These are phyloP conservation scores for Caenorhabditis wallacei DNA, from an alignment of 2,888 invertebrate species.

Conservation along the genomic window DNA sequence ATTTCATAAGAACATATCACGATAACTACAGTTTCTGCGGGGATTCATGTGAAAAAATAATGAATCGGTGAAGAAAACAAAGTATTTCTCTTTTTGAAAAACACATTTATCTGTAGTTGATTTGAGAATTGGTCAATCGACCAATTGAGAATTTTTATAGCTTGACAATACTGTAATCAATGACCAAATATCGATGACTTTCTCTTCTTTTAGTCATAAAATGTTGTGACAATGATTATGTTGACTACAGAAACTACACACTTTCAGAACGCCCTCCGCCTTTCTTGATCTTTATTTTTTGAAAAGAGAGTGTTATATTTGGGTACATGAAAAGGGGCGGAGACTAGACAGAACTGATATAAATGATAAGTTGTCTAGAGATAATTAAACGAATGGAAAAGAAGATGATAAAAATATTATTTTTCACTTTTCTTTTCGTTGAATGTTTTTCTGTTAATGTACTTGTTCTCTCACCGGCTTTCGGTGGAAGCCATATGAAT, in stretches of 20 bases:
- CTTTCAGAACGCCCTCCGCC: conserved; percentile 17
- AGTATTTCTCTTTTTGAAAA: background rate
- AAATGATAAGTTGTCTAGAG: background rate
- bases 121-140: background rate
- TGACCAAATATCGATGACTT: background rate
- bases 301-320: background rate
- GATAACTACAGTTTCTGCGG: conserved; percentile 24
- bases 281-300: conserved; percentile 34
- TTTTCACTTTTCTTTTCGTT: background rate
- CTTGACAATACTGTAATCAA: conserved; percentile 14
- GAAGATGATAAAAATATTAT: too few relatives aligned
- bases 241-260: conserved; percentile 33
- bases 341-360: conserved; percentile 10
- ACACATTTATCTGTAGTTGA: background rate
- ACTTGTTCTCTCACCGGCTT: conserved; percentile 55
- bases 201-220: conserved; percentile 12
- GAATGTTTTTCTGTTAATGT: conserved; percentile 35
- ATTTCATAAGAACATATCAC: conserved; percentile 26
- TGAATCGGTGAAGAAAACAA: conserved; percentile 3
- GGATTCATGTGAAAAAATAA: conserved; percentile 39
- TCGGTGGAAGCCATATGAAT: conserved; percentile 64
- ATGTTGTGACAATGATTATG: conserved; percentile 20
- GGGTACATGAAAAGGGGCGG: conserved; percentile 35
- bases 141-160: background rate
- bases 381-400: too few relatives aligned